Percentiles rank a stretch among this genome's conserved stretches.
Evolutionary conservation across 2,113 vertebrate species (phyloP).

Genomic region (Channa maculata): DNA sequence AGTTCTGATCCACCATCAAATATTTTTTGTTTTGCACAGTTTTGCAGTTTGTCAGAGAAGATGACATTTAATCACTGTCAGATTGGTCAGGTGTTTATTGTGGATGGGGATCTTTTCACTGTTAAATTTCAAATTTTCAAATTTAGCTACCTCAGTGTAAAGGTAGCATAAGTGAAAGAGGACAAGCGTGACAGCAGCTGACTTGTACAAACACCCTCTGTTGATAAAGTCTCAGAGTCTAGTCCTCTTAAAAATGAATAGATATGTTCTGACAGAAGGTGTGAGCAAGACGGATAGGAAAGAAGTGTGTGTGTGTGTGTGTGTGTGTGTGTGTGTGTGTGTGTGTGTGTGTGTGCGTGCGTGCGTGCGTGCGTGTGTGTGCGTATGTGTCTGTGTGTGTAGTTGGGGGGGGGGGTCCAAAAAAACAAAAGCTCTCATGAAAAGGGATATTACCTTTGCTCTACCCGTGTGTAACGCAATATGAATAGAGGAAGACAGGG

Average conservation of each 20-base stretch:
- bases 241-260: neutral
- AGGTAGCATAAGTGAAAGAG: too few relatives aligned
- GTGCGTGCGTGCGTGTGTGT: conserved; percentile 27
- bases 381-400: conserved; percentile 33
- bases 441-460: conserved; percentile 73
- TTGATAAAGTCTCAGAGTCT: too few relatives aligned
- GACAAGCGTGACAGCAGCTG: neutral
- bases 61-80: too few relatives aligned
- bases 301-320: conserved; percentile 14
- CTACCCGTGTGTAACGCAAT: conserved; percentile 72
- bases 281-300: conserved; percentile 7
- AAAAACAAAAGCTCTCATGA: conserved; percentile 66
- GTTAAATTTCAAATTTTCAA: too few relatives aligned
- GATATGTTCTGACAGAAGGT: conserved; percentile 10
- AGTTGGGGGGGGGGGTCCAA: conserved; percentile 12
- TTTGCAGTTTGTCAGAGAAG: too few relatives aligned
- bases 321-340: conserved; percentile 28
- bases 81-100: too few relatives aligned
- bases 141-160: too few relatives aligned
- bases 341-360: conserved; percentile 29
- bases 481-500: conserved; percentile 51
- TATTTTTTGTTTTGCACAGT: too few relatives aligned
- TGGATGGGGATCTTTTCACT: too few relatives aligned
- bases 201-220: neutral
- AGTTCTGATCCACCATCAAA: neutral